phyloP scores from a whole-genome alignment of 2,888 invertebrate genomes.

The Apocheima hispidaria region DNA sequence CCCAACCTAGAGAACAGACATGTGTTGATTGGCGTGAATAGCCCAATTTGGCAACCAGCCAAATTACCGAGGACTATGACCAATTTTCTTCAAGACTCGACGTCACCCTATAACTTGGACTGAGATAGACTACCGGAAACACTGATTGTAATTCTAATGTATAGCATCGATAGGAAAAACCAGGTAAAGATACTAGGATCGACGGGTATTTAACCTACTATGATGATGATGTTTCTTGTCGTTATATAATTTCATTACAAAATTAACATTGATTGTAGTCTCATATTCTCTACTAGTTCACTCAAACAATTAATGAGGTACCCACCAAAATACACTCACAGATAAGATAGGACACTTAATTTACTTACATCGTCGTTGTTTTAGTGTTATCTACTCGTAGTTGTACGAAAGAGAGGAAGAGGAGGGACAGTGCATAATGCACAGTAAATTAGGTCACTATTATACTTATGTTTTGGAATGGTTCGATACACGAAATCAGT shows the following conservation, averaged over 20 bases:
- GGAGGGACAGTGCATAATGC: not conserved
- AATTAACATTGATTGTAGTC: not conserved
- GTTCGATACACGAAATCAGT: conserved; percentile 1
- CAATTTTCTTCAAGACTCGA: conserved; percentile 50
- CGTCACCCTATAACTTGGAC: conserved; percentile 35
- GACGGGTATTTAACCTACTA: not conserved
- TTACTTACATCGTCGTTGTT: conserved; percentile 24
- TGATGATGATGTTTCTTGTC: not conserved
- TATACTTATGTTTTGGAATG: not conserved
- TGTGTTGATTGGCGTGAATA: conserved; percentile 53
- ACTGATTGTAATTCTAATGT: conserved; percentile 21
- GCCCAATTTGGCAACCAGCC: conserved; percentile 57
- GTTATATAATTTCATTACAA: not conserved
- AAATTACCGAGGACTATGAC: conserved; percentile 60
- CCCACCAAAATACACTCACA: conserved; percentile 18
- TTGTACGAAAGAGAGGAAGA: conserved; percentile 14
- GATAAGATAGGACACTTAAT: conserved; percentile 29
- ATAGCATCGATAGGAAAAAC: not conserved
- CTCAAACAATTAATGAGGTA: conserved; percentile 23
- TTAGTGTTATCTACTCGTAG: conserved; percentile 24
- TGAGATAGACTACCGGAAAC: conserved; percentile 22
- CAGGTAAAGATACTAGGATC: not conserved
- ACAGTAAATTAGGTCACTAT: not conserved
- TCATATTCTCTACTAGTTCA: not conserved
- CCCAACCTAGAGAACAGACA: conserved; percentile 38